Base-by-base conservation (phyloP, 1,140 invertebrate genomes). In the Eciton burchellii region DNA sequence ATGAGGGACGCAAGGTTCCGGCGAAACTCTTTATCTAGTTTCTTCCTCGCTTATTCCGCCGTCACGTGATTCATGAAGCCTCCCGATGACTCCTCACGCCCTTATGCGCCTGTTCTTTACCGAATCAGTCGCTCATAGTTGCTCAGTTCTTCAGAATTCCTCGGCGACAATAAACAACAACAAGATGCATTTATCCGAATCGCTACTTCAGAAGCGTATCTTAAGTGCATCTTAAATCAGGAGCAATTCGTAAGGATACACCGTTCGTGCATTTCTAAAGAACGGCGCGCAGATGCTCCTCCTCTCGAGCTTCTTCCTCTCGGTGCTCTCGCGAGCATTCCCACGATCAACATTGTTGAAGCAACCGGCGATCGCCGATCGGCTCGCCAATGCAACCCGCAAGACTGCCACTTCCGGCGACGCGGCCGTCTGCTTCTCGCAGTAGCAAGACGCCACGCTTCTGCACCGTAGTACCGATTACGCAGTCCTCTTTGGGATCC, bases 321-420 rank as follows among this genome's bases (percentile, higher is more conserved):
- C 16, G 14, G 47, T 60, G 12, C 49, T 76, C 73, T 65, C 47
- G 14, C 11, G 47, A 57, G 45, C 65, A 76, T 76, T 76, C 73
- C 60, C 73, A 76, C 73, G 73, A 76, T 65, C 72, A 26, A 65
- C 45, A 76, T 52, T 76, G 72, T 63, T n/a, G n/a, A 63, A 63
- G 72, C 12, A 63, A n/a, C 59, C 43, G 43, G 43, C 72, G 72
- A 76, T 76, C 63, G 43, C 60, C 73, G 65, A 76, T 76, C 73
- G 59, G 45, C 29, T 76, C n/a, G n/a, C n/a, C 73, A 76, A 76
- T 76, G 45, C 65, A 76, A 24, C 41, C 52, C 63, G 70, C 54
- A 82, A 86, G 82, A 54, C 49, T 82, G 56, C 84, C 49, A 82
- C 59, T 82, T 76, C 77, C 85, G 77, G 63, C 54, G 70, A 73